Evolutionary conservation across 2,113 vertebrate species (phyloP).

Genomic region (Malurus alboscapulatus): DNA sequence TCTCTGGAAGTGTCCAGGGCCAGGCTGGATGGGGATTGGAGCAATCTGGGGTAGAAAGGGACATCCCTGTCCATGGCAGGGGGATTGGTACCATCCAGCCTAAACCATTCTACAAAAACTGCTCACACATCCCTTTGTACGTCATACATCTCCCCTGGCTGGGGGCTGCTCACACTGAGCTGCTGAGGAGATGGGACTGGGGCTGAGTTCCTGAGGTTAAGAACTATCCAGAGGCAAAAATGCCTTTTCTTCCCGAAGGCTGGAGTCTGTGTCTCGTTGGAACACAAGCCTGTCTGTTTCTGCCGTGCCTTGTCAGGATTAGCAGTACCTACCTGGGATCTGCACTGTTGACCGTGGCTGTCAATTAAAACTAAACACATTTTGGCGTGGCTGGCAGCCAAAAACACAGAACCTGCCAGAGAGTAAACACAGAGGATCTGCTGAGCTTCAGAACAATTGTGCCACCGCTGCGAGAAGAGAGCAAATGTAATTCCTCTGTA

Average conservation of each 20-base stretch:
- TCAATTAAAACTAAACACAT: slow-evolving; percentile 78
- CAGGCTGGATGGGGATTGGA: not conserved
- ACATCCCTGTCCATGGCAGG: not conserved
- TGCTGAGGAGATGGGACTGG: not conserved
- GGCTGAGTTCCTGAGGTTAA: not conserved
- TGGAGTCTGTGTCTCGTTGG: not conserved
- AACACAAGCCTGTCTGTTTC: not conserved
- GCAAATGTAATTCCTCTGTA: slow-evolving; percentile 3
- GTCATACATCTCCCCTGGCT: rapidly evolving
- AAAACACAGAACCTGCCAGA: slow-evolving; percentile 74
- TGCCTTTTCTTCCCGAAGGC: not conserved
- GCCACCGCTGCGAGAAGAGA: not conserved
- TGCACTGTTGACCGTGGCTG: slow-evolving; percentile 72
- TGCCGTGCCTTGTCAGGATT: slow-evolving; percentile 39
- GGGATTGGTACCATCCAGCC: not conserved
- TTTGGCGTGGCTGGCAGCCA: slow-evolving; percentile 72
- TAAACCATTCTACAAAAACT: not conserved
- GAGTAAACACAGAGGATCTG: slow-evolving; percentile 76
- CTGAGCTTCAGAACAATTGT: slow-evolving; percentile 71
- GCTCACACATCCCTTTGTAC: not conserved
- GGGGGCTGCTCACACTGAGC: not conserved
- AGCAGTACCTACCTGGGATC: slow-evolving; percentile 70
- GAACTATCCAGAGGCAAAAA: not conserved
- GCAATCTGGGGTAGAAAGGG: not conserved
- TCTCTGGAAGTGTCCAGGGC: not conserved